Base-by-base conservation (phyloP, 2,888 invertebrate species). In the Craniophora ligustri region DNA sequence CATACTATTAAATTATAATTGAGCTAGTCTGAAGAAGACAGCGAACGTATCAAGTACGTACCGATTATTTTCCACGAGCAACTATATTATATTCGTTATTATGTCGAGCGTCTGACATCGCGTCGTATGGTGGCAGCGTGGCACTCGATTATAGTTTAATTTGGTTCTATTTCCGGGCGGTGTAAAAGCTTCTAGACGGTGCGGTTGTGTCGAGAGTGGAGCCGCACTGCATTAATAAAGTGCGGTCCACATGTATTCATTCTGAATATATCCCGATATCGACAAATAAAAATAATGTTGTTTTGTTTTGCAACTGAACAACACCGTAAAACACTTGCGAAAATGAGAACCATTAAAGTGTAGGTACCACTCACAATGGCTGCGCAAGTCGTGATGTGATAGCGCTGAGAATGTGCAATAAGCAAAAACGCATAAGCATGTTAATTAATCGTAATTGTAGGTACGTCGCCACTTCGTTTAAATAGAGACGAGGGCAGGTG, bases 371-470 rank as follows among this genome's bases (percentile, higher is more conserved):
- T 75, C 55, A 54, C 63, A 60, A 60, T 61, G 44, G 47, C 36
- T 34, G 44, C 47, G 35, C 35, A 38, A 59, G 47, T 50, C 36
- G 60, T 53, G 56, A 50, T 66, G 65, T 53, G 64, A 59, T 64
- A 69, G 56, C 48, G 55, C 54, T 71, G 68, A 67, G 75, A 76
- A 78, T 78, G 75, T 67, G 77, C 73, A 79, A 74, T 68, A 72
- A 75, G 77, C 71, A 81, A 79, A 82, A 80, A 79, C 75, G 47
- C 68, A 75, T 64, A 67, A 71, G 67, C 70, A 77, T 75, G 76
- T 74, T 80, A 80, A 82, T 85, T 80, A 78, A 77, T 72, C 63
- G 75, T 82, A 78, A 82, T 82, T 76, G 75, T 68, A 76, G 62
- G 67, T 69, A 1, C 26, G 26, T 26, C 5, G 5, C 26, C 26